These are phyloP conservation scores for Tetranychus piercei DNA, from an alignment of 2,888 invertebrate species.

Conservation along the genomic window DNA sequence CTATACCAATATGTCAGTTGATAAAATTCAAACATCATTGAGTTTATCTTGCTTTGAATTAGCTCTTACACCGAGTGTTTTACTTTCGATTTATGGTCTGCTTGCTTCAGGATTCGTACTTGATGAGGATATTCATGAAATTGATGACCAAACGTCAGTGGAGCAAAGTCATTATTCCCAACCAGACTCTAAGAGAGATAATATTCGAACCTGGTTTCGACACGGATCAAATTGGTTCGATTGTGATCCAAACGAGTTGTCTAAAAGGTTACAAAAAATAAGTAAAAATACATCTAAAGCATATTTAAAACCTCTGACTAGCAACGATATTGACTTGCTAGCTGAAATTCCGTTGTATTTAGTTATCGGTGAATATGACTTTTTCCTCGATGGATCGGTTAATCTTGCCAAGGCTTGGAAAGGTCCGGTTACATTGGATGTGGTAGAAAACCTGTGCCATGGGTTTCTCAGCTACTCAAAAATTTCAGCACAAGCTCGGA, in stretches of 20 bases:
- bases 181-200: neutral
- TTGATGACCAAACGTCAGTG: neutral
- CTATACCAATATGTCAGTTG: slow-evolving; percentile 7
- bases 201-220: neutral
- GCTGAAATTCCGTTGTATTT: slow-evolving; percentile 63
- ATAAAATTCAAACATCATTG: neutral
- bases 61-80: slow-evolving; percentile 13
- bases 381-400: slow-evolving; percentile 58
- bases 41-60: neutral
- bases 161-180: neutral
- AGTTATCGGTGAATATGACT: slow-evolving; percentile 61
- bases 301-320: neutral
- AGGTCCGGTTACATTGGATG: slow-evolving; percentile 50
- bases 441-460: slow-evolving; percentile 75
- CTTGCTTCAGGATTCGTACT: neutral
- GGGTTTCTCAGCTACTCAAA: slow-evolving; percentile 50
- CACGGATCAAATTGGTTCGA: slow-evolving; percentile 8
- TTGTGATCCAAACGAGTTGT: neutral
- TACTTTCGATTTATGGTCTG: slow-evolving; percentile 13
- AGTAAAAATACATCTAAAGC: neutral
- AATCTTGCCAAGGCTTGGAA: slow-evolving; percentile 5
- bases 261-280: neutral
- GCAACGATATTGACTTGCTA: neutral
- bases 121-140: neutral
- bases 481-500: neutral